A percentile compares a stretch with the other conserved stretches of the same genome.
Conservation (phyloP, 1,140 invertebrate genomes). For the Steinernema khuongi region DNA sequence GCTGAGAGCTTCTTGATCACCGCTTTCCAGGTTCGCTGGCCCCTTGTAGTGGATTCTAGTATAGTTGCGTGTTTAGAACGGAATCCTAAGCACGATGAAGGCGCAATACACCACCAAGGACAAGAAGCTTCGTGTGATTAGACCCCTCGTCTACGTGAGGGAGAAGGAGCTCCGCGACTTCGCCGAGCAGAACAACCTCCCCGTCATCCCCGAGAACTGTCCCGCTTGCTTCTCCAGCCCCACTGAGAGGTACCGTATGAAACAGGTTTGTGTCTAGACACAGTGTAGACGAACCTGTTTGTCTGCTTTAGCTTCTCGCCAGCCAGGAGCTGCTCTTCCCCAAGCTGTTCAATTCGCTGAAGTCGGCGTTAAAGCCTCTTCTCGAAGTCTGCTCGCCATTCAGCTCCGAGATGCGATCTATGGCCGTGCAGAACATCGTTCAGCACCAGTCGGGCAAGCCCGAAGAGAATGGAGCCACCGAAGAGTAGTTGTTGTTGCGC, state of each 20-base stretch:
- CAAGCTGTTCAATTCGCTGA: conserved; percentile 68
- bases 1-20: conserved; percentile 77
- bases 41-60: not conserved
- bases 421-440: conserved; percentile 32
- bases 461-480: not conserved
- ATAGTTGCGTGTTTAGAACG: conserved; percentile 61
- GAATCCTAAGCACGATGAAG: conserved; percentile 73
- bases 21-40: conserved; percentile 66
- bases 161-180: conserved; percentile 71
- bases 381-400: conserved; percentile 64
- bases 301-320: conserved; percentile 69
- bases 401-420: conserved; percentile 25
- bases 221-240: conserved; percentile 63
- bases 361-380: conserved; percentile 69
- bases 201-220: conserved; percentile 67
- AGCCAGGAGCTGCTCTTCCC: conserved; percentile 74
- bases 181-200: conserved; percentile 68
- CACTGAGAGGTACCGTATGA: conserved; percentile 27
- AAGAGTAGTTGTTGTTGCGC: too few relatives aligned
- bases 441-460: not conserved
- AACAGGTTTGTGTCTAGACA: conserved; percentile 35
- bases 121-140: conserved; percentile 73
- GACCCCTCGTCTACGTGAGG: conserved; percentile 79
- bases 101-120: conserved; percentile 72
- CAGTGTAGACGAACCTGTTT: conserved; percentile 65